Conservation (phyloP, 2,113 vertebrate species). For the Phocoena sinus region DNA sequence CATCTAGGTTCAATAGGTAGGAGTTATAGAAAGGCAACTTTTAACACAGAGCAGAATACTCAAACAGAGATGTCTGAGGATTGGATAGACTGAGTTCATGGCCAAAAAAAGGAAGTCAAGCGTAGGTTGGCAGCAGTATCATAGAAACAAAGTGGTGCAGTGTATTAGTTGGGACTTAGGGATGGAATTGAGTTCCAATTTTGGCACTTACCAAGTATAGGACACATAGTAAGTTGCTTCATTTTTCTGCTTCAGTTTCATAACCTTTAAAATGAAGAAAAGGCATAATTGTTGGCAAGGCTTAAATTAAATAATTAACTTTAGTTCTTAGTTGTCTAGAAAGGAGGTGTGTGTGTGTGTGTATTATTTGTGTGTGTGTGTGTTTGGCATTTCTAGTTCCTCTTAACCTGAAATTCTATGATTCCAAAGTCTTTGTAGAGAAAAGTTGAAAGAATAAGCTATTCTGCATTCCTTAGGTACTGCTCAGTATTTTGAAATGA, state of each 20-base stretch:
- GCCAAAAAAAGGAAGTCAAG: neutral
- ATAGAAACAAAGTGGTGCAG: fast-evolving
- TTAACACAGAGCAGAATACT: neutral
- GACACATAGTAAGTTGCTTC: neutral
- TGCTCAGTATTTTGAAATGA: neutral
- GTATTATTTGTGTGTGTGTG: neutral
- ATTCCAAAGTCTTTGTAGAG: neutral
- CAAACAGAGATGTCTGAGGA: neutral
- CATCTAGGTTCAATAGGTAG: neutral
- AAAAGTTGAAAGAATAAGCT: neutral
- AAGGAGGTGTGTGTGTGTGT: neutral
- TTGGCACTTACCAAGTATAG: neutral
- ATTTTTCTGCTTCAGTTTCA: neutral
- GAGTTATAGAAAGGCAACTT: neutral
- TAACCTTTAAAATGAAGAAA: constrained; percentile 17
- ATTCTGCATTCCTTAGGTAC: neutral
- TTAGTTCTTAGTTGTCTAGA: neutral
- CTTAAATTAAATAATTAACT: neutral
- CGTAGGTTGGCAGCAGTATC: neutral
- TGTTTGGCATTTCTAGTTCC: neutral
- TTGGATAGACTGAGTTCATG: neutral
- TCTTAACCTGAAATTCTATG: neutral
- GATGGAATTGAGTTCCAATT: neutral
- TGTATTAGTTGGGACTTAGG: neutral
- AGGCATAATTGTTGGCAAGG: neutral